A percentile compares a stretch with the other conserved stretches of the same genome.
phyloP scores from a whole-genome alignment of 2,888 invertebrate genomes.

The Pemphredon lugubris region DNA sequence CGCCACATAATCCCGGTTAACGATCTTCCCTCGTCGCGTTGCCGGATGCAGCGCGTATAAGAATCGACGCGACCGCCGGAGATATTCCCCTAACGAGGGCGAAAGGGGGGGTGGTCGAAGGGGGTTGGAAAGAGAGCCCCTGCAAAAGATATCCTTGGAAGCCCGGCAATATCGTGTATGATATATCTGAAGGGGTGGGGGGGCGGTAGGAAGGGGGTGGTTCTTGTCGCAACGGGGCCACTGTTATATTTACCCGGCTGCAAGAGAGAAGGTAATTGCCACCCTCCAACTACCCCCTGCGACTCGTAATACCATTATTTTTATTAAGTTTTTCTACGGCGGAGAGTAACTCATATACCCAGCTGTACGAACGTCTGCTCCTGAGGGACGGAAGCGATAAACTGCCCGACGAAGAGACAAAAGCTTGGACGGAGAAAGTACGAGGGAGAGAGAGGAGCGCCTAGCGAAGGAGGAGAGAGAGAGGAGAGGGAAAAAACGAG shows the following conservation, averaged over 20 bases:
- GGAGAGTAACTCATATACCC: constrained; percentile 53
- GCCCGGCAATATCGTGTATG: constrained; percentile 47
- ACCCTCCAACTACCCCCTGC: constrained; percentile 37
- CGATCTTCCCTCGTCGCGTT: constrained; percentile 1
- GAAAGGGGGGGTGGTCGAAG: constrained; percentile 7
- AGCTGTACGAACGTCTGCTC: constrained; percentile 40
- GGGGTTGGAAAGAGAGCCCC: background rate
- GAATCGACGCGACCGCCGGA: constrained; percentile 23
- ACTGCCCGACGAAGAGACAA: constrained; percentile 40
- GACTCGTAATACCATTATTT: constrained; percentile 65
- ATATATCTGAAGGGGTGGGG: constrained; percentile 43
- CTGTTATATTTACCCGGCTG: constrained; percentile 59
- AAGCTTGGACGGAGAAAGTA: constrained; percentile 12
- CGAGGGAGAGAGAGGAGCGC: background rate
- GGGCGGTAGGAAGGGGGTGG: constrained; percentile 9
- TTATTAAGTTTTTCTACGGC: constrained; percentile 67
- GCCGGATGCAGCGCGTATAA: background rate
- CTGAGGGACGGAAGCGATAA: constrained; percentile 54
- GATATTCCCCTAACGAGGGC: constrained; percentile 23
- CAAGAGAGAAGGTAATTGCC: constrained; percentile 63
- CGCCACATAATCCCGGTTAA: constrained; percentile 24
- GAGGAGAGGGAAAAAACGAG: constrained; percentile 9
- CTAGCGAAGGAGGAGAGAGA: constrained; percentile 8
- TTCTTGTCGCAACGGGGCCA: constrained; percentile 42
- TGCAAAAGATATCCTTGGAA: constrained; percentile 2